Base-by-base conservation (phyloP, 2,113 vertebrate genomes). In the Poeciliopsis retropinna region DNA sequence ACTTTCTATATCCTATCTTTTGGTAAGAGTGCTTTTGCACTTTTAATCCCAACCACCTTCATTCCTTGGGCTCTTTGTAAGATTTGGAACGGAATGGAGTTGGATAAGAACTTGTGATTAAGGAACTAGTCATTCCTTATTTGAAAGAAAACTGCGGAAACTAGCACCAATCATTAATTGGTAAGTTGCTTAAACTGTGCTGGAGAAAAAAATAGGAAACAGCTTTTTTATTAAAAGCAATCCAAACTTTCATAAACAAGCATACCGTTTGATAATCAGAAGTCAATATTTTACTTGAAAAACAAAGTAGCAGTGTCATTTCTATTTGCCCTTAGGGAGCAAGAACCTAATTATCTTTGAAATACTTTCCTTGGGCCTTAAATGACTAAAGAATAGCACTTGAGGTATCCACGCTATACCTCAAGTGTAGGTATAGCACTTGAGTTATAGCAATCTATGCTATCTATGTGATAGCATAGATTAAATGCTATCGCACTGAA, bases 1-100 rank as follows among this genome's bases (percentile, higher is more conserved):
- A 79, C 94, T 70, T 98, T 97, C 88, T 98, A 98, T 0, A 0
- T 81, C 57, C 92, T 99, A 83, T 98, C 97, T n/a, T 98, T 99
- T 87, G 95, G 92, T 83, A 98, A 98, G 86, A 98, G 94, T 0
- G 92, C 94, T 0, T 66, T 90, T 0, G 96, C 96, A 74, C 96
- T 97, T 0, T 89, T 98, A 3, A 94, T 96, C 22, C 90, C 96
- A 0, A 94, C 92, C 44, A 64, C 86, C 17, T 41, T 94, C 71
- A 90, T 92, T 75, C 93, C 92, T 8, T 72, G 78, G 72, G 86
- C 64, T 5, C 67, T 94, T 5, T 60, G 75, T 66, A 74, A 80
- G 77, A 74, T 93, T 30, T 60, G 14, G 34, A 54, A 34, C 1
- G 73, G 8, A 77, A 74, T 67, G 5, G 77, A 8, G 73, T 68